Conservation (phyloP, 2,888 invertebrate genomes). For the Mesopsocus fuscifrons region DNA sequence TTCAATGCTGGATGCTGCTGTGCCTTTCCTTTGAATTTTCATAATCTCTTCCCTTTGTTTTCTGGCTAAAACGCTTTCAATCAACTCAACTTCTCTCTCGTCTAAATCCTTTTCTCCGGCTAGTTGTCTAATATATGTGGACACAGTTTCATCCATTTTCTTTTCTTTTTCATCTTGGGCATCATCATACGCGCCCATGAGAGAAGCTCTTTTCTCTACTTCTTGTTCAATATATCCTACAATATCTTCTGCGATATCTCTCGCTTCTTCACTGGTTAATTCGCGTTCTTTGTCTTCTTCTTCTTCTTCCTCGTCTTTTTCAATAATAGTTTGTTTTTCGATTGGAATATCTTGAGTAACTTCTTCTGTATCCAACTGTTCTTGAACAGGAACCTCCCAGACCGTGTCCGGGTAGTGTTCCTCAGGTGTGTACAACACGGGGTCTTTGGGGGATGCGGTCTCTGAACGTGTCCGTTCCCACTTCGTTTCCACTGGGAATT, state of each 20-base stretch:
- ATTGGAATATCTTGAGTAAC: constrained; percentile 22
- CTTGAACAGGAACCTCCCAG: constrained; percentile 31
- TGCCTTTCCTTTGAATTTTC: constrained; percentile 26
- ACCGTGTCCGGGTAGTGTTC: constrained; percentile 30
- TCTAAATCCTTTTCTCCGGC: constrained; percentile 28
- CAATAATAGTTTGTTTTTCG: constrained; percentile 20
- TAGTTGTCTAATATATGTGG: constrained; percentile 26
- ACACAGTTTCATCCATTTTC: constrained; percentile 22
- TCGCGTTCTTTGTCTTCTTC: constrained; percentile 19
- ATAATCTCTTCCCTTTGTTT: constrained; percentile 26
- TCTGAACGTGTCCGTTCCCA: constrained; percentile 6
- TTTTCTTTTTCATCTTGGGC: constrained; percentile 10
- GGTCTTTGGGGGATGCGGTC: constrained; percentile 3
- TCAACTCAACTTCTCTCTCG: constrained; percentile 28
- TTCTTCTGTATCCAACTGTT: constrained; percentile 23
- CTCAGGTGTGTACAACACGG: constrained; percentile 24
- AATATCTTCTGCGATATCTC: constrained; percentile 29
- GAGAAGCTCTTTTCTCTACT: constrained; percentile 25
- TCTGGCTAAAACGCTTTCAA: constrained; percentile 30
- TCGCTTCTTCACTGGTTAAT: constrained; percentile 30
- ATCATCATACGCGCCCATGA: constrained; percentile 14
- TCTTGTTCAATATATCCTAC: constrained; percentile 33
- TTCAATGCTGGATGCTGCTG: constrained; percentile 33
- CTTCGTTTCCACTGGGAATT: neutral
- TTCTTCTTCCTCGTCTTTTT: constrained; percentile 24